Base-by-base conservation (phyloP, 2,888 invertebrate species). In the Abrostola tripartita region DNA sequence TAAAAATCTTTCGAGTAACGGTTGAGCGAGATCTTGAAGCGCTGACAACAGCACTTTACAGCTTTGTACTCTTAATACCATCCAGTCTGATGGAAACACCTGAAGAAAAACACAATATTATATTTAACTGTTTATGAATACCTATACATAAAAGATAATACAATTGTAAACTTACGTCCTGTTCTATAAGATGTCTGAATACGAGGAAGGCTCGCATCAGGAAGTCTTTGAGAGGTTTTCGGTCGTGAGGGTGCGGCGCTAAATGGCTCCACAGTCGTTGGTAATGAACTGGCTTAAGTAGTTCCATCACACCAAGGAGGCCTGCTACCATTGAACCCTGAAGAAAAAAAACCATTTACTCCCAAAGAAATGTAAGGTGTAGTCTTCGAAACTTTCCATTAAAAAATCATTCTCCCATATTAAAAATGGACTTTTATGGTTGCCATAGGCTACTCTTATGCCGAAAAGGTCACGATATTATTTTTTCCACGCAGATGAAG, bases 81-180 rank as follows among this genome's bases (percentile, higher is more conserved):
- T 95, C 99, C 99, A 99, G 86, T 99, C 98, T 0, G 96, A 95
- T 0, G 98, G 98, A 81, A 98, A 99, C 0, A 97, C 96, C 94
- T 95, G 70, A 8, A 57, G 65, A 69, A 7, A 50, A 57, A 54
- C 36, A 65, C 14, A 51, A 50, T 37, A 14, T 14, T 24, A 24
- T 24, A 24, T 4, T n/a, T 24, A 24, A 2, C 24, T 24, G 24
- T n/a, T n/a, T n/a, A n/a, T n/a, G n/a, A 24, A 24, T 24, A 24
- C 24, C 24, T 24, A 24, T 24, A 24, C 4, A 24, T 24, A 24
- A 24, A 24, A 24, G 1, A 24, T 24, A 24, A 24, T 24, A 2
- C 1, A 24, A 24, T 2, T 24, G 4, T 24, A 2, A 24, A 89
- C 93, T 89, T 51, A 96, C 95, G 78, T 97, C 97, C 78, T 97